Evolutionary conservation across 2,113 vertebrate species (phyloP), one percentile per base, ranked within the genome.

Genomic region (Tetraodon nigroviridis): DNA sequence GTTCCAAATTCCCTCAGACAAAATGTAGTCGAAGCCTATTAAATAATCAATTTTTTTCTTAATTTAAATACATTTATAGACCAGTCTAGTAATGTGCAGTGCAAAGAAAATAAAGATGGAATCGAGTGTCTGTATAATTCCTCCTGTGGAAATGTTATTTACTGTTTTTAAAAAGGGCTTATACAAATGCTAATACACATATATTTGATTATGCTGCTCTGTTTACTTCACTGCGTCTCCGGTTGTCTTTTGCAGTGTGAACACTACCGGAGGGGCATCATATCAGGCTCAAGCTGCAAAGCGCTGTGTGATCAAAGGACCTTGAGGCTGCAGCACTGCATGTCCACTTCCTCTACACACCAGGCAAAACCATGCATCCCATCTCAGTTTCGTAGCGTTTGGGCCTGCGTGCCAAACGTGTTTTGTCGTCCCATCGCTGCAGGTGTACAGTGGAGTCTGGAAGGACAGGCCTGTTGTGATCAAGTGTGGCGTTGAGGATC

Each of bases 391-490:
- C 15, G 7, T 17, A 17, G 15, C 44, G 3, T 46, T 46, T n/a
- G 2, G 44, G 44, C 15, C 32, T 37, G 24, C 32, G 8, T 37
- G 3, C 32, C 11, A 12, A 37, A 37, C 8, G 4, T 37, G 7
- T 47, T 18, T 21, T 20, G 18, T 20, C 11, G 3, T 49, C 47
- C 47, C 51, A 0, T 22, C 17, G 48, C 19, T 68, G 11, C 73
- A 99, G 97, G 93, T 99, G 18, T 99, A 99, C 83, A 87, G 89
- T 0, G 95, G 94, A 17, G 81, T 92, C 40, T 99, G 96, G 97
- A 93, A 92, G 74, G 92, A 94, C 63, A 91, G 84, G 65, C 90
- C 92, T 13, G 94, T 99, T 55, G 91, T 97, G 55, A 95, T 99
- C 79, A 98, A 98, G 79, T 99, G 97, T 6, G 89, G 93, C 12